Conservation (phyloP, 1,140 invertebrate species). For the Piezodorus guildinii region DNA sequence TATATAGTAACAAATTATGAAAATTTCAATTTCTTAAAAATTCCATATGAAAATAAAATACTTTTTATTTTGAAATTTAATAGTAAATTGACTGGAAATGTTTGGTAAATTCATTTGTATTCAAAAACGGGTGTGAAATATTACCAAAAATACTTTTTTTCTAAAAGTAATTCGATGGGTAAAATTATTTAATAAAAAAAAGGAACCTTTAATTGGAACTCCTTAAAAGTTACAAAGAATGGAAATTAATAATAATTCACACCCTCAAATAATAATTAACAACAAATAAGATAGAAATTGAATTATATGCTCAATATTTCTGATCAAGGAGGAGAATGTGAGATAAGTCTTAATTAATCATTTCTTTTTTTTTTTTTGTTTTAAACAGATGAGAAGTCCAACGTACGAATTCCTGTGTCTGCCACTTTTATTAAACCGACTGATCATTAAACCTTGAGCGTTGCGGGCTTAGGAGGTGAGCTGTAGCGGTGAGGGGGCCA, state of each 20-base stretch:
- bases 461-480: not conserved
- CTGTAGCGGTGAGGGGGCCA: constrained; percentile 6
- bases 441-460: constrained; percentile 1
- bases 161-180: too few relatives aligned
- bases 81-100: not conserved
- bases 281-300: too few relatives aligned
- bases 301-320: not conserved
- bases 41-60: constrained; percentile 6
- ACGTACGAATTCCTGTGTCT: not conserved
- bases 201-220: too few relatives aligned
- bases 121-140: not conserved
- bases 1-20: not conserved
- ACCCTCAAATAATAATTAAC: too few relatives aligned
- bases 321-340: constrained; percentile 9
- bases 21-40: not conserved
- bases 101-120: not conserved
- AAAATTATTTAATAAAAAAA: too few relatives aligned
- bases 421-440: too few relatives aligned
- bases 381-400: not conserved
- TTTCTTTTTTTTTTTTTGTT: constrained; percentile 9
- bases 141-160: not conserved
- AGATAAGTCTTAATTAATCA: not conserved
- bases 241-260: too few relatives aligned
- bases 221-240: too few relatives aligned
- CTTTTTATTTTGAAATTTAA: not conserved